Conservation (phyloP, 1,140 invertebrate genomes). For the Drosophila pruinosa region DNA sequence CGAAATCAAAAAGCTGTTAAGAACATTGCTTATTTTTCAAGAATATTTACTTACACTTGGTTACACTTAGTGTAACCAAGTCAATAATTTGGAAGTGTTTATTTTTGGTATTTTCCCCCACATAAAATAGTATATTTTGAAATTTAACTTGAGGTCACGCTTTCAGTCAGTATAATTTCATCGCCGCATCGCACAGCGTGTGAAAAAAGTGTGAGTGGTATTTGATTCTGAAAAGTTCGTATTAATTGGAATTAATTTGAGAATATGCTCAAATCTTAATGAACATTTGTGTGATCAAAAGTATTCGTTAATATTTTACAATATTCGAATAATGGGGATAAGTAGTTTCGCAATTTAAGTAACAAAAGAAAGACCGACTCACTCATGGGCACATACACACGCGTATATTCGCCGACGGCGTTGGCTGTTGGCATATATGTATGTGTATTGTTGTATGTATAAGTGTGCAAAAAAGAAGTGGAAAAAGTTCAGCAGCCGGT, state of each 20-base stretch:
- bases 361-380: constrained; percentile 37
- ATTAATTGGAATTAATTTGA: constrained; percentile 7
- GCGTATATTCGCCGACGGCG: constrained; percentile 52
- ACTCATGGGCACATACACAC: constrained; percentile 26
- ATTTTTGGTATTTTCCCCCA: neutral
- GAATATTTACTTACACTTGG: neutral
- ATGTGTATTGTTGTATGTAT: constrained; percentile 39
- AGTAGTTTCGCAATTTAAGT: constrained; percentile 13
- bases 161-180: constrained; percentile 46
- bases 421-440: constrained; percentile 44
- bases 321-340: neutral
- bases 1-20: neutral
- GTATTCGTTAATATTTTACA: neutral
- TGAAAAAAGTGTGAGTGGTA: constrained; percentile 59
- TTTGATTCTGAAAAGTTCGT: constrained; percentile 21
- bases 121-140: neutral
- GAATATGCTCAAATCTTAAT: constrained; percentile 5
- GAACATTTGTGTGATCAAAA: neutral
- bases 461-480: constrained; percentile 68
- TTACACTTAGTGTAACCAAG: neutral
- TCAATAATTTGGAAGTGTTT: neutral
- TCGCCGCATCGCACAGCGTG: constrained; percentile 48
- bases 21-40: neutral
- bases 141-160: neutral
- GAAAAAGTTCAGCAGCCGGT: constrained; percentile 65